A percentile compares a stretch with the other conserved stretches of the same genome.
phyloP scores from a whole-genome alignment of 1,140 invertebrate species.

The Meteorus sp. region DNA sequence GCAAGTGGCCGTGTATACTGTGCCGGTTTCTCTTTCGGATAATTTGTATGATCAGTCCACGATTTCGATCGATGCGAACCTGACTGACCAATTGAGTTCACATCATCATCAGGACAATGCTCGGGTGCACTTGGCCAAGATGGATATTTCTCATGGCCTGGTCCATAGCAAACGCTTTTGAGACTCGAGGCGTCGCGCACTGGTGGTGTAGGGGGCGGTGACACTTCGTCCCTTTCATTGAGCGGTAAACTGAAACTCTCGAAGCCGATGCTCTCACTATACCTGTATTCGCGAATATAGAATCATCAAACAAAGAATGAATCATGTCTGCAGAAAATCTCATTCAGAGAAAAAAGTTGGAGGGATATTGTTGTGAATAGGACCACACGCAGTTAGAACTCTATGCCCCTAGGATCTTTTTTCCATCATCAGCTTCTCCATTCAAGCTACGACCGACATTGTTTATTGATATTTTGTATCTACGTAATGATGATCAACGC shows the following conservation, averaged over 20 bases:
- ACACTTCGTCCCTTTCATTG: conserved; percentile 54
- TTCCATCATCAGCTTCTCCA: too few species aligned
- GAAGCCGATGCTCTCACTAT: conserved; percentile 57
- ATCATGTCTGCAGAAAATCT: too few species aligned
- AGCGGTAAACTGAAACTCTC: conserved; percentile 56
- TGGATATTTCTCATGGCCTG: conserved; percentile 79
- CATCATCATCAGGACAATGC: conserved; percentile 49
- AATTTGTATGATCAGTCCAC: conserved; percentile 76
- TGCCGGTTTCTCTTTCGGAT: conserved; percentile 70
- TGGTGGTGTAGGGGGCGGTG: conserved; percentile 64
- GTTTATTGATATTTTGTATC: too few species aligned
- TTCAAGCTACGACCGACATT: too few species aligned
- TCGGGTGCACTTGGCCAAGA: conserved; percentile 69
- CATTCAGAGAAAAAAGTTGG: too few species aligned
- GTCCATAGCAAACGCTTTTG: conserved; percentile 69
- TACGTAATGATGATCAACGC: too few species aligned
- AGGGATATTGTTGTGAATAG: too few species aligned
- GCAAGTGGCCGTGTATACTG: conserved; percentile 70
- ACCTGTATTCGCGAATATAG: conserved; percentile 35
- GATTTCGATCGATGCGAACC: conserved; percentile 69
- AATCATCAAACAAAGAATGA: conserved; percentile 1
- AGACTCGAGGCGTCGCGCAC: conserved; percentile 72
- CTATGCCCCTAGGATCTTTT: too few species aligned
- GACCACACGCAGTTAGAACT: too few species aligned
- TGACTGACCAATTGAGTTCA: conserved; percentile 53